These are phyloP conservation scores for Aleiodes leptofemur DNA, from an alignment of 2,888 invertebrate species.

Conservation along the genomic window DNA sequence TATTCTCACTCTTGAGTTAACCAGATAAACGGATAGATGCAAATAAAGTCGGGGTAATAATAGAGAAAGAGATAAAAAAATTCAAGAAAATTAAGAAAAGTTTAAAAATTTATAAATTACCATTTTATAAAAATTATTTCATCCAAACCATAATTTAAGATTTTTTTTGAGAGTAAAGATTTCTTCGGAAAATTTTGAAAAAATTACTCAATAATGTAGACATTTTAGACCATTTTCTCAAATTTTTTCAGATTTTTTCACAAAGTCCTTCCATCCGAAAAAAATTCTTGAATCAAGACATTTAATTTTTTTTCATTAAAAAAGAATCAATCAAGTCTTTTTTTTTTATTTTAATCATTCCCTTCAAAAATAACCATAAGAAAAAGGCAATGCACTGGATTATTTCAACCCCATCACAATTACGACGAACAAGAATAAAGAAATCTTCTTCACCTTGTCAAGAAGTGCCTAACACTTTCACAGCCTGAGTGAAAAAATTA, in stretches of 20 bases:
- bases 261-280: no score
- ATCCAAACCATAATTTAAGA: background rate
- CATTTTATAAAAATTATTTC: background rate
- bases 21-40: slow-evolving; percentile 51
- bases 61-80: background rate
- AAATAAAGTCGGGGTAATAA: slow-evolving; percentile 38
- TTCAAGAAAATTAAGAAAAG: background rate
- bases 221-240: no score
- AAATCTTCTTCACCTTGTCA: slow-evolving; percentile 18
- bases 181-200: background rate
- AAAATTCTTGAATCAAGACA: no score
- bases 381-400: no score
- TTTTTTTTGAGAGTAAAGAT: no score
- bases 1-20: slow-evolving; percentile 42
- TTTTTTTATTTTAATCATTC: no score
- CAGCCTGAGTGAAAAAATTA: slow-evolving; percentile 19
- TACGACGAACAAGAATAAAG: slow-evolving; percentile 25
- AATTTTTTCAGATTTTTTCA: no score
- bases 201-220: no score
- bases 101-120: background rate
- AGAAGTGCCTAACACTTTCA: background rate
- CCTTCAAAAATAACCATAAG: no score
- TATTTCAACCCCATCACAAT: no score
- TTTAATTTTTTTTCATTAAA: no score
- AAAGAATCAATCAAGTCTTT: no score